phyloP scores from a whole-genome alignment of 2,113 vertebrate species.

The Syngnathoides biaculeatus region DNA sequence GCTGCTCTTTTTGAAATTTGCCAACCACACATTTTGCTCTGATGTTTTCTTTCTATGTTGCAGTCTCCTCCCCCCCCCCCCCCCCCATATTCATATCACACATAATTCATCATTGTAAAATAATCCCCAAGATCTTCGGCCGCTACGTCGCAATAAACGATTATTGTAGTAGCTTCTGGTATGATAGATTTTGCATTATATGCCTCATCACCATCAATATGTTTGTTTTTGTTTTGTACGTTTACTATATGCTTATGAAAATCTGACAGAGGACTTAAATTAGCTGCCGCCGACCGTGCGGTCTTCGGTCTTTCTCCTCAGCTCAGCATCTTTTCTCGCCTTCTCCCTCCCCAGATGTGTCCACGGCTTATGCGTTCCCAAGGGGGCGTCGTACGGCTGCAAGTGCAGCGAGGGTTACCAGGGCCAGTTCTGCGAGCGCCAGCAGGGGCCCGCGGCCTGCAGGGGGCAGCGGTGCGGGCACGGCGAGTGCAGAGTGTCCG shows the following conservation, averaged over 20 bases:
- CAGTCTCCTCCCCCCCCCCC: too few relatives aligned
- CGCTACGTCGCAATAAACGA: too few relatives aligned
- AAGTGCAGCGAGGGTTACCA: conserved; percentile 83
- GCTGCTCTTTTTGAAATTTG: too few relatives aligned
- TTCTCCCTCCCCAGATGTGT: conserved; percentile 75
- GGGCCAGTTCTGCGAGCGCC: conserved; percentile 82
- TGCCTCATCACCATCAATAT: too few relatives aligned
- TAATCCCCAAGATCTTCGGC: too few relatives aligned
- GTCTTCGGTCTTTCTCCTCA: neutral
- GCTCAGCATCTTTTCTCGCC: neutral
- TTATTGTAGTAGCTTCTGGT: too few relatives aligned
- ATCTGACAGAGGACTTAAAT: neutral
- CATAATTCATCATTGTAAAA: too few relatives aligned
- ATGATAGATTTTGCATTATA: neutral
- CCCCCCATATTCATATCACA: too few relatives aligned
- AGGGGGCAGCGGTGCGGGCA: conserved; percentile 81
- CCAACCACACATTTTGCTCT: neutral
- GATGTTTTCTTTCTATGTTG: neutral
- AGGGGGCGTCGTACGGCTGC: conserved; percentile 80
- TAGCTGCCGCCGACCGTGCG: neutral
- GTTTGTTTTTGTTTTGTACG: too few relatives aligned
- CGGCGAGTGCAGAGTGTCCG: conserved; percentile 83
- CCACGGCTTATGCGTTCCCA: conserved; percentile 79
- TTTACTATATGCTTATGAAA: too few relatives aligned
- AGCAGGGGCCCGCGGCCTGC: conserved; percentile 81